Base-by-base conservation (phyloP, 1,140 invertebrate species). In the Riptortus pedestris region DNA sequence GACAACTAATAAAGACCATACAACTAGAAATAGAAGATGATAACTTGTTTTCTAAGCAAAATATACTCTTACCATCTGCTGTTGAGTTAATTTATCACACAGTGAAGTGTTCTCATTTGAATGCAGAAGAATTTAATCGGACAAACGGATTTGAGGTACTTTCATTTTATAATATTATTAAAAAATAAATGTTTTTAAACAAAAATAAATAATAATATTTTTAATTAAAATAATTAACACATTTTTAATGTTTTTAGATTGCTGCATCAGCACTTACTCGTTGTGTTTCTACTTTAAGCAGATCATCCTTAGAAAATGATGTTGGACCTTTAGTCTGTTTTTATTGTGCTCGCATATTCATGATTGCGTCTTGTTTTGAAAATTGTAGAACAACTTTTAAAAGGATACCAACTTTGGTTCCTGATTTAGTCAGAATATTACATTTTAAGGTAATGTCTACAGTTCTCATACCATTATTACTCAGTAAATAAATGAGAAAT, bases 71-170 rank as follows among this genome's bases (percentile, higher is more conserved):
- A 67, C 84, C 88, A 3, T 90, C 93, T 31, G 93, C 95, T 7
- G 89, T 90, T 66, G 95, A 99, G 76, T 80, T 99, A 5, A 90
- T 91, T 27, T 97, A 95, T 77, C 91, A 97, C 71, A 99, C 96
- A 0, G 90, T 99, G 2, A 86, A 90, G 69, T 98, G 94, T 78
- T 99, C 96, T 2, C 87, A 93, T 31, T 79, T 99, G 7, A 99
- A 99, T 79, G 96, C 95, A 0, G 95, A 99, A 77, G 96, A 99
- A 76, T 77, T 99, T 43, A 78, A 96, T 48, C 77, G 96, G 62
- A 95, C 99, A 79, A 86, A 86, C 65, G 96, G 96, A 20, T 80
- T 98, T 55, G 88, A 96, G 76, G 86, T 88, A 72, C 63, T 66
- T 58, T 20, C 0, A 9, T n/a, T 20, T 9, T n/a, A n/a, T n/a